A percentile compares a stretch with the other conserved stretches of the same genome.
These are phyloP conservation scores for Unio delphinus DNA, from an alignment of 2,888 invertebrate genomes.

Conservation along the genomic window DNA sequence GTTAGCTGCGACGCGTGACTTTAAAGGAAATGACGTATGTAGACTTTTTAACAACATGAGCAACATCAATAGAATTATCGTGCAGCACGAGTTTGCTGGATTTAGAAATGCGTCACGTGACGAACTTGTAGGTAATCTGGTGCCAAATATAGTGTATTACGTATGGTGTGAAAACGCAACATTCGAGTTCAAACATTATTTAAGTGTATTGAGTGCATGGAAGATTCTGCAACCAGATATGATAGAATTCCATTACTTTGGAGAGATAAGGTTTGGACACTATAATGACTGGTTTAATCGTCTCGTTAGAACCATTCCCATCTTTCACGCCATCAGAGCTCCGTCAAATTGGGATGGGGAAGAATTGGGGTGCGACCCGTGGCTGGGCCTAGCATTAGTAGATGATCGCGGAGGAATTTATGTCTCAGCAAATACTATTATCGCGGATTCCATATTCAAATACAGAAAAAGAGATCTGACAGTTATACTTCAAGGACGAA, in stretches of 20 bases:
- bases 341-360: conserved; percentile 35
- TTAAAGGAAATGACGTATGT: no score
- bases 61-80: neutral
- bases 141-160: conserved; percentile 52
- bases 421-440: conserved; percentile 46
- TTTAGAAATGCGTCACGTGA: conserved; percentile 9
- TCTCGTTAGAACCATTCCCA: conserved; percentile 49
- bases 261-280: conserved; percentile 28
- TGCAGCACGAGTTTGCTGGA: conserved; percentile 24
- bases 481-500: conserved; percentile 12
- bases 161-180: conserved; percentile 60
- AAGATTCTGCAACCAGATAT: conserved; percentile 56
- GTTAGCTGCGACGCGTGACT: no score
- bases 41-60: no score
- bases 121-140: conserved; percentile 25
- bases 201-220: conserved; percentile 61
- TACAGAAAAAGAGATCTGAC: conserved; percentile 20
- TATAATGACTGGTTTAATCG: conserved; percentile 59
- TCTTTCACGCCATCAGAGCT: conserved; percentile 37
- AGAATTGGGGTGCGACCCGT: conserved; percentile 30
- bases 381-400: conserved; percentile 45
- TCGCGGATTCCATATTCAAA: conserved; percentile 22
- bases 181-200: conserved; percentile 60
- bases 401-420: conserved; percentile 60
- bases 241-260: conserved; percentile 51